A percentile compares a stretch with the other conserved stretches of the same genome.
Evolutionary conservation across 2,888 invertebrate species (phyloP).

Genomic region (Seira musarum): DNA sequence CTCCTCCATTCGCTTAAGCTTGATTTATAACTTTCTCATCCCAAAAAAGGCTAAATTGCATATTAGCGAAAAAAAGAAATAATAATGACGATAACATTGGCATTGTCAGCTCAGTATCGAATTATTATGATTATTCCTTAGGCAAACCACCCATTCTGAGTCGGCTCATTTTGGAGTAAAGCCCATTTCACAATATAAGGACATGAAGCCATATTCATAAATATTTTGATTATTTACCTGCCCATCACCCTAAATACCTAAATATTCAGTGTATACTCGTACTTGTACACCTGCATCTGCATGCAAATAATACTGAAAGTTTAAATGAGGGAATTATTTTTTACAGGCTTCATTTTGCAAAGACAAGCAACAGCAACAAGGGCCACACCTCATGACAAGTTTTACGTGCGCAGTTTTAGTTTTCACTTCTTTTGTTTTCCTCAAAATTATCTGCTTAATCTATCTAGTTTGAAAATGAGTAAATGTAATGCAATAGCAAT

Average conservation of each 20-base stretch:
- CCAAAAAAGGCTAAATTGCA: background rate
- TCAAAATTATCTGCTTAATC: too few species aligned
- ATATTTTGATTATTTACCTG: conserved; percentile 28
- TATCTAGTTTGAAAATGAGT: too few species aligned
- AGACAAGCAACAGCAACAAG: background rate
- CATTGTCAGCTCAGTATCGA: too few species aligned
- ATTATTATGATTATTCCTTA: conserved; percentile 4
- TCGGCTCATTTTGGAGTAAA: background rate
- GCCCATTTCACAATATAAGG: conserved; percentile 20
- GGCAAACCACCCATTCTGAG: too few species aligned
- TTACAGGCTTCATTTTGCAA: background rate
- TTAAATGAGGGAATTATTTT: background rate
- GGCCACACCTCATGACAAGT: conserved; percentile 2
- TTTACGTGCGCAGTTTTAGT: background rate
- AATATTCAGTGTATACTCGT: background rate
- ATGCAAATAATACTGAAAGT: background rate
- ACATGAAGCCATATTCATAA: conserved; percentile 28
- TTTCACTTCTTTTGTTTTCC: conserved; percentile 18
- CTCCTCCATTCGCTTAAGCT: conserved; percentile 1
- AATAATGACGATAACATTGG: too few species aligned
- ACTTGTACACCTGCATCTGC: background rate
- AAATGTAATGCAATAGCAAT: too few species aligned
- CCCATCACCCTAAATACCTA: conserved; percentile 24
- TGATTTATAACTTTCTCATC: background rate
- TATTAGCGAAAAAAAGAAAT: too few species aligned